Conservation (phyloP, 1,140 invertebrate genomes). For the Trichonephila clavipes region DNA sequence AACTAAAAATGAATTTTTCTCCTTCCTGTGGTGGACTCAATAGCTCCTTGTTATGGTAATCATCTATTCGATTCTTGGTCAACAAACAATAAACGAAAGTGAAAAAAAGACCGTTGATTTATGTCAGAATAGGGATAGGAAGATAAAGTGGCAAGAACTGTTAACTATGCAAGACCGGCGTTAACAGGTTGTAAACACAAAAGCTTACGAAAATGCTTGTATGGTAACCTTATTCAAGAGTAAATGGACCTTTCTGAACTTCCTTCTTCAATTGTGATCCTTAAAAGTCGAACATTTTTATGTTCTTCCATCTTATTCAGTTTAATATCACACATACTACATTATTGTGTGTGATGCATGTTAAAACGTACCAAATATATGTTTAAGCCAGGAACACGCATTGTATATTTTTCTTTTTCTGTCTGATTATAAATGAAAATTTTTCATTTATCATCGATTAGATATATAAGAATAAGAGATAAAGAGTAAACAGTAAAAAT, state of each 20-base stretch:
- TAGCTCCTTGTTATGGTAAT: conserved; percentile 59
- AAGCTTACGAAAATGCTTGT: not conserved
- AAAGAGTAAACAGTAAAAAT: too few species aligned
- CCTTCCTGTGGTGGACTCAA: not conserved
- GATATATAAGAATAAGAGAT: too few species aligned
- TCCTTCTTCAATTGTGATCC: not conserved
- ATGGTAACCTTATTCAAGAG: conserved; percentile 25
- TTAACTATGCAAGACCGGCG: conserved; percentile 28
- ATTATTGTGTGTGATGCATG: too few species aligned
- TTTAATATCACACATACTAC: too few species aligned
- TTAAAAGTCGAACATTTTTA: not conserved
- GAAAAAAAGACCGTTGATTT: conserved; percentile 17
- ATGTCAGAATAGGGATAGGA: conserved; percentile 26
- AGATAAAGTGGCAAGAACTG: conserved; percentile 11
- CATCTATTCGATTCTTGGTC: conserved; percentile 35
- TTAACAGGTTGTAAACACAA: conserved; percentile 50
- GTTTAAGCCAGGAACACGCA: too few species aligned
- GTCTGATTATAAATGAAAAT: too few species aligned
- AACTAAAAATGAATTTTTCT: not conserved
- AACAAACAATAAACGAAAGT: conserved; percentile 40
- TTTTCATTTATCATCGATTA: too few species aligned
- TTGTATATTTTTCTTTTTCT: too few species aligned
- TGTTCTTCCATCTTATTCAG: not conserved
- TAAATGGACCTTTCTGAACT: not conserved
- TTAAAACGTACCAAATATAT: too few species aligned